A percentile compares a stretch with the other conserved stretches of the same genome.
Conservation (phyloP, 2,888 invertebrate genomes). For the Drosophila dives region DNA sequence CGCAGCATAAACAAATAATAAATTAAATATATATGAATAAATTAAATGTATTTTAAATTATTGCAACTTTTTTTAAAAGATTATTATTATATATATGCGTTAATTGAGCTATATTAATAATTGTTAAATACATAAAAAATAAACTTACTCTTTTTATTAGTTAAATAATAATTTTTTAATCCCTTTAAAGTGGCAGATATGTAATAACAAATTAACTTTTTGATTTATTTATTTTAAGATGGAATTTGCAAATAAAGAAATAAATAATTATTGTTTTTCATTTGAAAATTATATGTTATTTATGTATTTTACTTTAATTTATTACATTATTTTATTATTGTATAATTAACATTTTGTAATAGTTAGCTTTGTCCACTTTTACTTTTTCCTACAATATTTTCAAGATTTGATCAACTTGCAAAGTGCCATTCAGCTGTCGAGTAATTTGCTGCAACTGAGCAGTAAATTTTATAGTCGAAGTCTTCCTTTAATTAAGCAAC, state of each 20-base stretch:
- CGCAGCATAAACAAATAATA: neutral
- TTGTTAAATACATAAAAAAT: neutral
- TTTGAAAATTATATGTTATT: neutral
- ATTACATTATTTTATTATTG: neutral
- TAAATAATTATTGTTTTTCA: neutral
- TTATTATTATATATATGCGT: neutral
- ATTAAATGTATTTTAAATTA: neutral
- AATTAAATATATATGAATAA: neutral
- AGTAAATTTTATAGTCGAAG: slow-evolving; percentile 7
- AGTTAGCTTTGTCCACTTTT: neutral
- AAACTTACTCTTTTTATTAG: neutral
- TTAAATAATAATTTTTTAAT: no score
- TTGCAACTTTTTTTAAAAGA: neutral
- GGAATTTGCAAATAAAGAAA: neutral
- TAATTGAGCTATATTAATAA: neutral
- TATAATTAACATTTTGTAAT: neutral
- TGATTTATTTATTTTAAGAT: neutral
- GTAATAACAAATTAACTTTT: neutral
- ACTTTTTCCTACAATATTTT: neutral
- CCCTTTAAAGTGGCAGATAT: neutral
- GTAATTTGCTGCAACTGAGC: slow-evolving; percentile 11
- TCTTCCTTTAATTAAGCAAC: slow-evolving; percentile 39
- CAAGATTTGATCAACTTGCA: neutral
- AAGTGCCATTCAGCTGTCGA: neutral
- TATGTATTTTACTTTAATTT: neutral